Percentiles rank a stretch among this genome's conserved stretches.
Conservation (phyloP, 35 echinoderm and acorn worm species). For the Ophioderma brevispina region DNA sequence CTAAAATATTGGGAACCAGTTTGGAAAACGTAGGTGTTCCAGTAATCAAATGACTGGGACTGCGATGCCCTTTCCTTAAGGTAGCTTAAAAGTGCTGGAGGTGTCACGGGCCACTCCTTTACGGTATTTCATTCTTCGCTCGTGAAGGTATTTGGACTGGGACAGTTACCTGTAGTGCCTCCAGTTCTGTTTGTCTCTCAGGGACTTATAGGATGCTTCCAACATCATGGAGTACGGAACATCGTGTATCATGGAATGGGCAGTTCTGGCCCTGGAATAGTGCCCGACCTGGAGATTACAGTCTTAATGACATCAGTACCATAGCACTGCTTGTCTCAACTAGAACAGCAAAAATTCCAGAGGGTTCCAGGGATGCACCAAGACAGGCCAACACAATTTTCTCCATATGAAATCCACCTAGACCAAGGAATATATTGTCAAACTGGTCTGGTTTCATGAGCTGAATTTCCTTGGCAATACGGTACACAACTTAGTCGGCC, state of each 20-base stretch:
- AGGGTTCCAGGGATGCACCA: not conserved
- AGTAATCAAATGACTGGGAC: not conserved
- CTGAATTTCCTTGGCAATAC: constrained; percentile 15
- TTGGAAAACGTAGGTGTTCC: not conserved
- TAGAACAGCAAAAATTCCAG: not conserved
- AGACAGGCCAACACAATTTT: not conserved
- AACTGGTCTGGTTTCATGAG: not conserved
- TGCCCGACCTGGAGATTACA: not conserved
- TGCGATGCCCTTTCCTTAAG: not conserved
- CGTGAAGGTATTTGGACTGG: not conserved
- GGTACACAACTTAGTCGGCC: not conserved
- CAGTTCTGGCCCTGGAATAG: not conserved
- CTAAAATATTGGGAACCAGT: not conserved
- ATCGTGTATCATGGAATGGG: not conserved
- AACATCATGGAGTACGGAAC: not conserved
- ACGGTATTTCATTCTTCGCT: not conserved
- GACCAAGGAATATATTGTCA: constrained; percentile 2
- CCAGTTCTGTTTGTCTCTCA: not conserved
- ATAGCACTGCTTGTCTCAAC: not conserved
- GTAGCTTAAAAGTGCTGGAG: not conserved
- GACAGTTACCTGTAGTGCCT: not conserved
- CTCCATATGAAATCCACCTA: constrained; percentile 14
- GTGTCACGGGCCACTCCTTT: not conserved
- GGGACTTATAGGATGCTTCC: not conserved
- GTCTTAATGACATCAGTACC: not conserved